Evolutionary conservation across 2,797 vertebrate species (phyloP).

Genomic region (Clarias pachynema): DNA sequence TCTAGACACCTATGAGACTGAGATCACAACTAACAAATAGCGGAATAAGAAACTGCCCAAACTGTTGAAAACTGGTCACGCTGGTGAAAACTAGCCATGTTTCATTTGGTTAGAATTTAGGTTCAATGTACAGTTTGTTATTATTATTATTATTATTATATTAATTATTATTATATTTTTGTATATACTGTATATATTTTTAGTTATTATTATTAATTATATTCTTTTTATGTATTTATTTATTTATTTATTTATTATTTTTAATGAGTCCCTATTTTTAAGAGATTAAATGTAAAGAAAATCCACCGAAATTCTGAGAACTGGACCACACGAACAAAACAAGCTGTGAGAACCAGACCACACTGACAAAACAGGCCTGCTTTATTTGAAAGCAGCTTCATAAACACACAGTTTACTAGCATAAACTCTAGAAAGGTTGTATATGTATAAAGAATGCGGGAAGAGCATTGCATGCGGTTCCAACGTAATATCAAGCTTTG

Average conservation of each 20-base stretch:
- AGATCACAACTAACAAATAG: neutral
- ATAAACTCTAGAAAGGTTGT: slow-evolving; percentile 10
- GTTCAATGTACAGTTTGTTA: neutral
- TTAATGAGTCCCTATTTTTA: neutral
- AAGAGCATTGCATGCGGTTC: neutral
- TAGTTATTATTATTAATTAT: too few relatives aligned
- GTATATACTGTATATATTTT: too few relatives aligned
- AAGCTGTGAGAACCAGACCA: slow-evolving; percentile 10
- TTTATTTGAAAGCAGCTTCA: slow-evolving; percentile 27
- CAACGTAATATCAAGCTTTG: slow-evolving; percentile 8
- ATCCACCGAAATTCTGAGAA: neutral
- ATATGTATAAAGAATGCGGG: neutral
- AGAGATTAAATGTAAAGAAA: neutral
- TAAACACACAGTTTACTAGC: slow-evolving; percentile 27
- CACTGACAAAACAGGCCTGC: neutral
- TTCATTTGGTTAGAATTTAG: neutral
- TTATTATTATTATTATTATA: too few relatives aligned
- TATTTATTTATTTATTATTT: too few relatives aligned
- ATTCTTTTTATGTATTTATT: too few relatives aligned
- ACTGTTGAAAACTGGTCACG: neutral
- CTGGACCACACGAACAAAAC: neutral
- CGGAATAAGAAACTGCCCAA: neutral
- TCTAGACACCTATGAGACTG: neutral
- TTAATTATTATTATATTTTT: too few relatives aligned
- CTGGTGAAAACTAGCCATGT: neutral